phyloP scores from a whole-genome alignment of 2,888 invertebrate species.

The Galerucella nymphaeae region DNA sequence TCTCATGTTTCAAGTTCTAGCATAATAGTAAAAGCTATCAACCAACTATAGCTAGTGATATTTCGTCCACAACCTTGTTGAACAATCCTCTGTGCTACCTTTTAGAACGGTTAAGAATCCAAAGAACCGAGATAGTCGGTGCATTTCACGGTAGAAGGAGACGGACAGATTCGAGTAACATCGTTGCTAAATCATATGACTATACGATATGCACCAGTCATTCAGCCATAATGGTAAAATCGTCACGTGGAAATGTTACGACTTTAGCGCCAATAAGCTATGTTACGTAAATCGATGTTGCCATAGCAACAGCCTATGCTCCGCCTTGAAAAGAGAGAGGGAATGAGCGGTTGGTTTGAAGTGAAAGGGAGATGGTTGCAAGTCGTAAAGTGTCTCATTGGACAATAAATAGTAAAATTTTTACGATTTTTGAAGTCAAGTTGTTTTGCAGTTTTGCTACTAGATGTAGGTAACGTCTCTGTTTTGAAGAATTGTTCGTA shows the following conservation, averaged over 20 bases:
- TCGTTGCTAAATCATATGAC: constrained; percentile 49
- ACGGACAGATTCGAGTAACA: constrained; percentile 44
- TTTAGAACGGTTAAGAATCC: neutral
- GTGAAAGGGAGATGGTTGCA: constrained; percentile 53
- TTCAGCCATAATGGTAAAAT: constrained; percentile 62
- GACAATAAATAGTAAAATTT: constrained; percentile 65
- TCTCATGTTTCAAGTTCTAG: neutral
- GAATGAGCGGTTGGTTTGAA: constrained; percentile 32
- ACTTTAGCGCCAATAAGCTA: constrained; percentile 57
- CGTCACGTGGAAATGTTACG: constrained; percentile 61
- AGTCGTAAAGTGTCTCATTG: constrained; percentile 62
- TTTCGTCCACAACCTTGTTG: neutral
- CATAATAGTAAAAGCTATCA: neutral
- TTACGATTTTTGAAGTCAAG: constrained; percentile 63
- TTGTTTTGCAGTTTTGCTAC: constrained; percentile 63
- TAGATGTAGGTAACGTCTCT: constrained; percentile 65
- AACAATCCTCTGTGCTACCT: neutral
- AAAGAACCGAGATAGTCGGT: neutral
- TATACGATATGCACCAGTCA: constrained; percentile 45
- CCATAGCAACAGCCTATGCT: constrained; percentile 62
- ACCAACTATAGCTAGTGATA: neutral
- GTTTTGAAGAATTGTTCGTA: constrained; percentile 40
- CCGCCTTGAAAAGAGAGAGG: constrained; percentile 56
- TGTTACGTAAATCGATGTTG: constrained; percentile 58
- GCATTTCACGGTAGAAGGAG: constrained; percentile 38